Evolutionary conservation across 2,113 vertebrate genomes (phyloP), one percentile per base, ranked within the genome.

Genomic region (Smithornis capensis): DNA sequence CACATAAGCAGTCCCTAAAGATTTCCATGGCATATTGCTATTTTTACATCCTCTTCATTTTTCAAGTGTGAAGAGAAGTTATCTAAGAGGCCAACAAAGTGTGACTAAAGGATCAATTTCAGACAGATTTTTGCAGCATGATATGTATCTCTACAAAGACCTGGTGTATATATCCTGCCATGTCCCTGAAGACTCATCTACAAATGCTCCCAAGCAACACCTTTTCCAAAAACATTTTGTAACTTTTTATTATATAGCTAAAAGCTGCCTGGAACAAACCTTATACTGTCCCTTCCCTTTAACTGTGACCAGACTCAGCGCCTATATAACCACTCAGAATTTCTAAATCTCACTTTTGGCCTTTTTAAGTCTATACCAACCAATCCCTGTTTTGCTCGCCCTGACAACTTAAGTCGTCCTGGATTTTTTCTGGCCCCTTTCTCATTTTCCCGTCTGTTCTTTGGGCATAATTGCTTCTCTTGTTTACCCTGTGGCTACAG

Each of bases 11-110:
- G 40, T 89, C 88, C 52, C 90, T 90, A 70, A 65, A 60, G 90
- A 90, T 78, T 92, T 92, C 79, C 57, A 44, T 92, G 88, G 85
- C 92, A 94, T 71, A 75, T 52, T 93, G 23, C 76, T 95, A 75
- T 89, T 90, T 92, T 88, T 86, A 94, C 33, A 71, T 87, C 93
- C 73, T 81, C 77, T 93, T 92, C 44, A 28, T 81, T 97, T 89
- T 90, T 91, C 55, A 92, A 88, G 53, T 29, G 35, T 81, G 78
- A 89, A 77, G 65, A 86, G 68, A 86, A 95, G n/a, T 42, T 84
- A 70, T 80, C 55, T 76, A 83, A 88, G 71, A 44, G 19, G 49
- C 75, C 88, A 83, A 74, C 6, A 25, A 91, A 88, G 29, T 63
- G 71, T 56, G 75, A 94, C 74, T 85, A 88, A 95, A 94, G 44